A percentile compares a stretch with the other conserved stretches of the same genome.
These are phyloP conservation scores for Pseudomugil gertrudae DNA, from an alignment of 2,797 vertebrate genomes.

Conservation along the genomic window DNA sequence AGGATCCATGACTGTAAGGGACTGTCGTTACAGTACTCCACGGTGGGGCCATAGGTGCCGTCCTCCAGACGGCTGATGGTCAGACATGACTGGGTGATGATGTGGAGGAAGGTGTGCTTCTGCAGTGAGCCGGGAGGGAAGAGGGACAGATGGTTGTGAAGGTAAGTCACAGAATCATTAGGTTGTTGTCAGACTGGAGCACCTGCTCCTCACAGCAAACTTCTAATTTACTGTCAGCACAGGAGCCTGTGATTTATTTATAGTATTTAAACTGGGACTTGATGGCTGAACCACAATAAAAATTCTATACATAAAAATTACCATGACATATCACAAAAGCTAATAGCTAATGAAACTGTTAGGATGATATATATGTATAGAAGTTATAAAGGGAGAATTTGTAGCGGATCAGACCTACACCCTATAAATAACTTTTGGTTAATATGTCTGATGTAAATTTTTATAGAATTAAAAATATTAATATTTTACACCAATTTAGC, in stretches of 20 bases:
- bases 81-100: slow-evolving; percentile 94
- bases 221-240: background rate
- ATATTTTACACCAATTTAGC: background rate
- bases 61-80: slow-evolving; percentile 89
- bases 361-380: too few species aligned
- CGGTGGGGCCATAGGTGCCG: slow-evolving; percentile 86
- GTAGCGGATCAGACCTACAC: background rate
- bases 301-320: background rate
- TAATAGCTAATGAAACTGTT: background rate
- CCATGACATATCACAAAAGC: background rate
- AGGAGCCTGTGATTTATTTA: background rate
- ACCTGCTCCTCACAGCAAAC: slow-evolving; percentile 19
- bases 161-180: slow-evolving; percentile 43
- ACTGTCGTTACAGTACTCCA: slow-evolving; percentile 89
- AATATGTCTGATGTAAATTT: background rate
- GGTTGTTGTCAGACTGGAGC: slow-evolving; percentile 23
- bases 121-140: slow-evolving; percentile 76
- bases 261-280: slow-evolving; percentile 7
- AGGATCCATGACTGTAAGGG: slow-evolving; percentile 87
- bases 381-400: background rate
- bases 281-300: background rate
- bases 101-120: slow-evolving; percentile 91
- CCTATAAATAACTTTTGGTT: background rate
- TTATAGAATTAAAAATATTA: background rate
- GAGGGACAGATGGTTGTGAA: slow-evolving; percentile 59